These are phyloP conservation scores for Colletes gigas DNA, from an alignment of 1,140 invertebrate genomes.

Conservation along the genomic window DNA sequence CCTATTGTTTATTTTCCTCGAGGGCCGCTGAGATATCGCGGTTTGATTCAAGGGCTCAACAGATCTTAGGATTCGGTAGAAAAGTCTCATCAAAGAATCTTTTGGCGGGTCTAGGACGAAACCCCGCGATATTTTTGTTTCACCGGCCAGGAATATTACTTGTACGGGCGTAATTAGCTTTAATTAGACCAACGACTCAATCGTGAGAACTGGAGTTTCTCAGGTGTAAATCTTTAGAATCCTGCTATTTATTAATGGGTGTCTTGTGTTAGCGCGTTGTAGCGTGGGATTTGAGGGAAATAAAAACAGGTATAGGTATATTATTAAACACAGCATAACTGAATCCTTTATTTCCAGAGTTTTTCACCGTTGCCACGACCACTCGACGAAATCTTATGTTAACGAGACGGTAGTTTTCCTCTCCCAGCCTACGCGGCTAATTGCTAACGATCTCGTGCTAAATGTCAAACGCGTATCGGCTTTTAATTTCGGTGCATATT, in stretches of 20 bases:
- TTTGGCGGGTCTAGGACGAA: too few relatives aligned
- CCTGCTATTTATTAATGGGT: neutral
- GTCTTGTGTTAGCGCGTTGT: conserved; percentile 2
- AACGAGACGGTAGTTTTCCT: conserved; percentile 7
- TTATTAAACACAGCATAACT: neutral
- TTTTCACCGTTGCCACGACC: neutral
- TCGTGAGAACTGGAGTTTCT: conserved; percentile 30
- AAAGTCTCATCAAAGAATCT: too few relatives aligned
- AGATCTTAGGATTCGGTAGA: too few relatives aligned
- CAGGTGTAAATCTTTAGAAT: neutral
- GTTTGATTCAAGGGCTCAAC: too few relatives aligned
- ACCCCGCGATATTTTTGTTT: too few relatives aligned
- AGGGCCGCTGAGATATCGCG: too few relatives aligned
- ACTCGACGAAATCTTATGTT: conserved; percentile 1
- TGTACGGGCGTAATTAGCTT: neutral
- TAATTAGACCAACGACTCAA: conserved; percentile 8
- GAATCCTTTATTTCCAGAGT: conserved; percentile 19
- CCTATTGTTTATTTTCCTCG: too few relatives aligned
- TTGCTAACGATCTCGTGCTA: conserved; percentile 32
- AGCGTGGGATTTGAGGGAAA: conserved; percentile 12
- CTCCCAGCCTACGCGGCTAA: conserved; percentile 31
- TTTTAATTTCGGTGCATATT: conserved; percentile 25
- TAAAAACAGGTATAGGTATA: neutral
- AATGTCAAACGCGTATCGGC: conserved; percentile 35
- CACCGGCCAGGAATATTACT: neutral